Percentiles rank a stretch among this genome's conserved stretches.
Evolutionary conservation across 2,113 vertebrate species (phyloP).

Genomic region (Colinus virginianus): DNA sequence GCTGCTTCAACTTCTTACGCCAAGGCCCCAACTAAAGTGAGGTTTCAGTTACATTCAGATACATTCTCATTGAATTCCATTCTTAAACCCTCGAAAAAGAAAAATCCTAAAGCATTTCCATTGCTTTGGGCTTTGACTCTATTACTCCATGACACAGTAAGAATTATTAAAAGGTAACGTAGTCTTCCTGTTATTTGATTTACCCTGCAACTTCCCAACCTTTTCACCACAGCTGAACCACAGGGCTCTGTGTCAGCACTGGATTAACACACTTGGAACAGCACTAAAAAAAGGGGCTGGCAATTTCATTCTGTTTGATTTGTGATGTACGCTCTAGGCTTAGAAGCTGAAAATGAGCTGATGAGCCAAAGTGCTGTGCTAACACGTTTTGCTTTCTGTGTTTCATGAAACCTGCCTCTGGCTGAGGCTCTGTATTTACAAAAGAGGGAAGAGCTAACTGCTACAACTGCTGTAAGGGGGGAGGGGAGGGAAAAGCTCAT

Average conservation of each 20-base stretch:
- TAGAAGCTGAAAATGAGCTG: background rate
- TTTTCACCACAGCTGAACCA: background rate
- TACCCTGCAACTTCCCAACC: background rate
- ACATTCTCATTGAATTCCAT: background rate
- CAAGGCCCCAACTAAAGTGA: background rate
- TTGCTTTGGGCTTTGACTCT: background rate
- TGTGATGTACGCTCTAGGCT: background rate
- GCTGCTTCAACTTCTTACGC: background rate
- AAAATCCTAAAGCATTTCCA: background rate
- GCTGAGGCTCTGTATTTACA: background rate
- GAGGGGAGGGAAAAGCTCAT: accelerated
- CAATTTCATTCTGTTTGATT: background rate
- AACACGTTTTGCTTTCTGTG: background rate
- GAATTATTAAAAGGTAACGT: background rate
- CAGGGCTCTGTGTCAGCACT: background rate
- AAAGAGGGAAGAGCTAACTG: background rate
- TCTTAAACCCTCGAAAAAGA: background rate
- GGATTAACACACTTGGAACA: background rate
- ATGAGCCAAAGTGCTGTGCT: background rate
- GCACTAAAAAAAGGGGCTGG: background rate
- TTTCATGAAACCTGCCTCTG: background rate
- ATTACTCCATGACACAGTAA: background rate
- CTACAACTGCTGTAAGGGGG: background rate
- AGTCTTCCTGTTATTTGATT: background rate
- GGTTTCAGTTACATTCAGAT: background rate